A percentile compares a stretch with the other conserved stretches of the same genome.
These are phyloP conservation scores for Colletes latitarsis DNA, from an alignment of 1,140 invertebrate genomes.

Conservation along the genomic window DNA sequence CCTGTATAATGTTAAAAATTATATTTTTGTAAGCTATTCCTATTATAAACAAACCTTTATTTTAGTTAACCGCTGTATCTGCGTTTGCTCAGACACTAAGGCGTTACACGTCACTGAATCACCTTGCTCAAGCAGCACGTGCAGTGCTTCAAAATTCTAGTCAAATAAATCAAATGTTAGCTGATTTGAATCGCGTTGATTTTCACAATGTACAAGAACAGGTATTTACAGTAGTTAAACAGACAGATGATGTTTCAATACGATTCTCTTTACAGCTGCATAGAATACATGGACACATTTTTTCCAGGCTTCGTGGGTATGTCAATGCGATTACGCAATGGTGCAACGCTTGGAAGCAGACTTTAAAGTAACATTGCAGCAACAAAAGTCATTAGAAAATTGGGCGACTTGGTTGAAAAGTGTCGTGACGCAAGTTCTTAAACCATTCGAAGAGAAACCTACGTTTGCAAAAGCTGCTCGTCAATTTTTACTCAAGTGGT, in stretches of 20 bases:
- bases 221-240: slow-evolving; percentile 76
- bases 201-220: slow-evolving; percentile 97
- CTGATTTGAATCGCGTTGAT: slow-evolving; percentile 98
- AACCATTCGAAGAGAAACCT: slow-evolving; percentile 92
- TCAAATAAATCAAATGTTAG: slow-evolving; percentile 98
- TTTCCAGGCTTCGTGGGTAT: slow-evolving; percentile 95
- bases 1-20: not conserved
- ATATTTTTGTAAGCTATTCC: not conserved
- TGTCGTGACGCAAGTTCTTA: slow-evolving; percentile 93
- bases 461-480: slow-evolving; percentile 94
- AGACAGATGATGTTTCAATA: not conserved
- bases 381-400: slow-evolving; percentile 96
- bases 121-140: slow-evolving; percentile 97
- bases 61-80: slow-evolving; percentile 88
- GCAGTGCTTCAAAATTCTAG: slow-evolving; percentile 97
- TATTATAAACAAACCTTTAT: not conserved
- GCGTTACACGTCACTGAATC: slow-evolving; percentile 98
- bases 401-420: slow-evolving; percentile 98
- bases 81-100: slow-evolving; percentile 97
- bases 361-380: slow-evolving; percentile 96
- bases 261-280: not conserved
- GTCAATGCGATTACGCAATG: slow-evolving; percentile 94
- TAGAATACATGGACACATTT: not conserved
- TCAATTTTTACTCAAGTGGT: slow-evolving; percentile 99
- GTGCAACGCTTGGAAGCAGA: slow-evolving; percentile 95